Evolutionary conservation across 2,797 vertebrate genomes (phyloP), one percentile per base, ranked within the genome.

Genomic region (Sphenopsis melanotis): DNA sequence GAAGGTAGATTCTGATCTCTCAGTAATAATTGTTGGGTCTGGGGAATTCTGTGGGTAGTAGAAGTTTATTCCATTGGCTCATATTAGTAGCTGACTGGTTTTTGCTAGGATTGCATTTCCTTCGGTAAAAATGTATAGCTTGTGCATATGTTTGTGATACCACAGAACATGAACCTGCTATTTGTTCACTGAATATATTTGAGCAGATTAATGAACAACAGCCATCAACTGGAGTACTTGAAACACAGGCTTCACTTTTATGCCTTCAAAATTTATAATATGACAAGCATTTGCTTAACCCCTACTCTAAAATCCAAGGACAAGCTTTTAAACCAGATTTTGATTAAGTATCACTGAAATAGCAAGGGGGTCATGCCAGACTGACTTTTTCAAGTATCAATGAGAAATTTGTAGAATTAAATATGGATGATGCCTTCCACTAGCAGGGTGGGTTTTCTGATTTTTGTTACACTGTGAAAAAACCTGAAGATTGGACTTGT

Each of bases 21-120:
- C 56, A 91, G 72, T 83, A 92, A 76, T 81, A 72, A 57, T 74
- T 91, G 70, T 70, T 19, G 5, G n/a, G 26, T 44, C 59, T 75
- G 91, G 83, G 71, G 61, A 94, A 50, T 84, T 95, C 41, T 91
- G 10, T 91, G 27, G 1, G 6, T 71, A 36, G 27, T 7, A 30
- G 5, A 63, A 82, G 19, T 76, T 87, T 44, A 47, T 61, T 87
- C 23, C 32, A 85, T 72, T 78, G 56, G 37, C 22, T 83, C 11
- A 5, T 55, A 42, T 15, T 65, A 57, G 57, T 22, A 70, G 26
- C 12, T 63, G 5, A 34, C 53, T 36, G 23, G 50, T 96, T 75
- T 94, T 95, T 50, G 17, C 50, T 93, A 87, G 59, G 56, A 86
- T 92, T 68, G 94, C 57, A 84, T 76, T 94, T 83, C 39, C 49